Conservation (phyloP, 2,888 invertebrate species). For the Helicoverpa assulta region DNA sequence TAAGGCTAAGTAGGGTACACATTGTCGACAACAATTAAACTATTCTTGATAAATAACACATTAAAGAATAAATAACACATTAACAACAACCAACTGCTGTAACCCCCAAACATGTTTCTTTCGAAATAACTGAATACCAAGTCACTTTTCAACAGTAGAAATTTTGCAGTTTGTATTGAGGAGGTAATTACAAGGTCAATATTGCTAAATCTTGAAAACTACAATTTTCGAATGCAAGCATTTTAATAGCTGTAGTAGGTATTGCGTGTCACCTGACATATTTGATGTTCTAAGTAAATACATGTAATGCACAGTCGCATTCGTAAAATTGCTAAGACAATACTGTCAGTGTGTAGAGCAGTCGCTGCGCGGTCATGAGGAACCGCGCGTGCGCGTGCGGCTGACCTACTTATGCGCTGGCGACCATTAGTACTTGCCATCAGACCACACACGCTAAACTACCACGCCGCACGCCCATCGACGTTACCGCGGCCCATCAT, state of each 20-base stretch:
- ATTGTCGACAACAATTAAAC: conserved; percentile 48
- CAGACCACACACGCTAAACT: conserved; percentile 78
- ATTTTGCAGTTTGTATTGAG: conserved; percentile 44
- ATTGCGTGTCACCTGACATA: conserved; percentile 19
- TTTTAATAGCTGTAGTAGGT: conserved; percentile 14
- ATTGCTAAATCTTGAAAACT: conserved; percentile 42
- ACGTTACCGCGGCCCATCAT: conserved; percentile 70
- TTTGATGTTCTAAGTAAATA: conserved; percentile 37
- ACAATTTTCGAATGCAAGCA: conserved; percentile 12
- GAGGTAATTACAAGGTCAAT: conserved; percentile 57
- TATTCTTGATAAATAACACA: conserved; percentile 37
- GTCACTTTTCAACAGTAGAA: conserved; percentile 50
- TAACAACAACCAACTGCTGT: conserved; percentile 18
- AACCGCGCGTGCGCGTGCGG: conserved; percentile 82
- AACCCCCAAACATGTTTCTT: conserved; percentile 40
- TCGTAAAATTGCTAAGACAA: conserved; percentile 61
- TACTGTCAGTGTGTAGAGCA: conserved; percentile 60
- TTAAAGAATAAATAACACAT: conserved; percentile 25
- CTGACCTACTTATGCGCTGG: conserved; percentile 84
- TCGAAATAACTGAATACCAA: conserved; percentile 44
- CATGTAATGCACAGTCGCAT: conserved; percentile 33
- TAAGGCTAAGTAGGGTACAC: conserved; percentile 71
- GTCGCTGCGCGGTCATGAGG: conserved; percentile 75
- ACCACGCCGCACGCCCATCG: conserved; percentile 67
- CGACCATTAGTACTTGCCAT: conserved; percentile 75